Evolutionary conservation across 2,797 vertebrate species (phyloP).

Genomic region (Coracias cyanogaster): DNA sequence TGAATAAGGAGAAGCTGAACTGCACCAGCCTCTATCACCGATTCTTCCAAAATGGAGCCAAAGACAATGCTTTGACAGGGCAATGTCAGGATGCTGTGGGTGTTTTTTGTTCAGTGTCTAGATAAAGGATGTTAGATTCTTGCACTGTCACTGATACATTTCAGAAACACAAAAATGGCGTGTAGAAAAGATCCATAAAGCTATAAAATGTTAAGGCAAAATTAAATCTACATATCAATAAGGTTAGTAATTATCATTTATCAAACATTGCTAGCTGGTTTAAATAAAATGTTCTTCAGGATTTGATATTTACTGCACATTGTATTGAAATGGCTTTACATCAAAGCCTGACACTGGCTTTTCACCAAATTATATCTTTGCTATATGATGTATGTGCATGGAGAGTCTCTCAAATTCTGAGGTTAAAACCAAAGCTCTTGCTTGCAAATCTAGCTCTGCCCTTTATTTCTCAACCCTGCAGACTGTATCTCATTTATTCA

Average conservation of each 20-base stretch:
- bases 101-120: conserved; percentile 7
- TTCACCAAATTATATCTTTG: conserved; percentile 27
- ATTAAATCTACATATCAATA: conserved; percentile 35
- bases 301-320: conserved; percentile 28
- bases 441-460: conserved; percentile 5
- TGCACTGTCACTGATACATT: neutral
- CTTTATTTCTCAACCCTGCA: conserved; percentile 16
- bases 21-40: neutral
- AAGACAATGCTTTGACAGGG: neutral
- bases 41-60: neutral
- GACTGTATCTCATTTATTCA: neutral
- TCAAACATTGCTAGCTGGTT: neutral
- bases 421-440: conserved; percentile 18
- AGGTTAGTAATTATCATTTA: conserved; percentile 36
- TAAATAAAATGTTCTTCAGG: conserved; percentile 45
- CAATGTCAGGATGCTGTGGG: neutral
- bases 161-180: conserved; percentile 6
- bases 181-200: conserved; percentile 5
- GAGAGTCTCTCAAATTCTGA: neutral
- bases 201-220: conserved; percentile 1
- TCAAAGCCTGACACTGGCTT: conserved; percentile 16
- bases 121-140: neutral
- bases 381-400: neutral
- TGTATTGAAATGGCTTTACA: conserved; percentile 6
- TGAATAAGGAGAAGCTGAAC: neutral